phyloP scores from a whole-genome alignment of 2,888 invertebrate species.

The Pediacus dermestoides region DNA sequence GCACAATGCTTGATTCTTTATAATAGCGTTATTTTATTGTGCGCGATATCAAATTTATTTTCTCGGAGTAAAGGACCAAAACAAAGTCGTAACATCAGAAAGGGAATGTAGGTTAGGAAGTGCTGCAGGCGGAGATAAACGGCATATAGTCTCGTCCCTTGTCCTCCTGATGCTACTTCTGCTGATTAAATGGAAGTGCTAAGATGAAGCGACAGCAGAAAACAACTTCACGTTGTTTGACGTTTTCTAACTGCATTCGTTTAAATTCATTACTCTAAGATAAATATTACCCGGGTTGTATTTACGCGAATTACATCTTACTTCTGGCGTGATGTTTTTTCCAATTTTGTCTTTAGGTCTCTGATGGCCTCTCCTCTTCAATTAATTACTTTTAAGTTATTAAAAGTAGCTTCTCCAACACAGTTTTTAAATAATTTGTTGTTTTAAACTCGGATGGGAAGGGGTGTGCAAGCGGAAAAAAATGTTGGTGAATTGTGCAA shows the following conservation, averaged over 20 bases:
- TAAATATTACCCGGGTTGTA: constrained; percentile 1
- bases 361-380: too few relatives aligned
- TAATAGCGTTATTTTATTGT: constrained; percentile 4
- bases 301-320: constrained; percentile 1
- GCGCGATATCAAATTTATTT: constrained; percentile 38
- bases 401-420: too few relatives aligned
- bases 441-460: too few relatives aligned
- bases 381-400: too few relatives aligned
- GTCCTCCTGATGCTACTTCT: constrained; percentile 16
- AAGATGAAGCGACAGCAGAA: constrained; percentile 6
- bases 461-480: too few relatives aligned
- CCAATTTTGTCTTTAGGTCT: too few relatives aligned
- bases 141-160: constrained; percentile 9
- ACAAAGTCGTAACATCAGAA: constrained; percentile 45
- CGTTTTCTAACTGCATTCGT: constrained; percentile 4
- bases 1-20: too few relatives aligned
- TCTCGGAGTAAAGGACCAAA: constrained; percentile 36
- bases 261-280: constrained; percentile 6
- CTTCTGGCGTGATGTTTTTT: too few relatives aligned
- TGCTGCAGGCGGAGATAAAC: constrained; percentile 27
- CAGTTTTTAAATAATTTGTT: too few relatives aligned
- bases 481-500: too few relatives aligned
- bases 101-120: constrained; percentile 36
- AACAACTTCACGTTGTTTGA: constrained; percentile 5
- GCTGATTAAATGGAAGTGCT: constrained; percentile 20